phyloP scores from a whole-genome alignment of 2,113 vertebrate species.

The Cyrtonyx montezumae region DNA sequence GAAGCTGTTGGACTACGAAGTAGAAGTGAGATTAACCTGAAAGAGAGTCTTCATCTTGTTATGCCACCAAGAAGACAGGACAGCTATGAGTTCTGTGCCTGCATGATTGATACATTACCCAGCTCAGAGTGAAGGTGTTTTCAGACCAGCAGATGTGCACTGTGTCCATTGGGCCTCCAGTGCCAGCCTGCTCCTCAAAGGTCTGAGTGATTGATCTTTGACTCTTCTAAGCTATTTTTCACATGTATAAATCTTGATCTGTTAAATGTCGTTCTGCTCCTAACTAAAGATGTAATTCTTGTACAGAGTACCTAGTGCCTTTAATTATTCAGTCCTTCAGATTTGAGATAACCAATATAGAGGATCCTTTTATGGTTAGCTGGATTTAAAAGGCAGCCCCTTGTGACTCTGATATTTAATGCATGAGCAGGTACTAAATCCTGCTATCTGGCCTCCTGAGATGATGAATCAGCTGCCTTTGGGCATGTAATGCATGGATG shows the following conservation, averaged over 20 bases:
- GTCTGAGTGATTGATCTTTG: not conserved
- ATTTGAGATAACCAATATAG: not conserved
- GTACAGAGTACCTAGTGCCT: not conserved
- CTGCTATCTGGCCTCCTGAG: not conserved
- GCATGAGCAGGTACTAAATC: not conserved
- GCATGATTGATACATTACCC: not conserved
- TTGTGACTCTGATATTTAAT: constrained; percentile 7
- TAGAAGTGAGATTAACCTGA: not conserved
- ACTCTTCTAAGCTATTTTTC: not conserved
- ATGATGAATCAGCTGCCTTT: constrained; percentile 24
- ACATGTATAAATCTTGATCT: not conserved
- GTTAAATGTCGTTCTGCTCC: not conserved
- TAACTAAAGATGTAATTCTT: not conserved
- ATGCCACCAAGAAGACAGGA: not conserved
- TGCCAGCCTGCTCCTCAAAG: not conserved
- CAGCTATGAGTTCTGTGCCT: not conserved
- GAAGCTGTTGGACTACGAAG: not conserved
- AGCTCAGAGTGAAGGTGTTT: not conserved
- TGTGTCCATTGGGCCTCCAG: not conserved
- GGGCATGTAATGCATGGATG: not conserved
- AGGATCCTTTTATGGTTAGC: not conserved
- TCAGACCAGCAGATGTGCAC: not conserved
- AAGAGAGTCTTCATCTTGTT: not conserved
- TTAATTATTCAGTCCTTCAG: constrained; percentile 40
- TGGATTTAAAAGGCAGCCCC: constrained; percentile 25